Conservation (phyloP, 2,797 vertebrate genomes). For the Rhyacichthys aspro region DNA sequence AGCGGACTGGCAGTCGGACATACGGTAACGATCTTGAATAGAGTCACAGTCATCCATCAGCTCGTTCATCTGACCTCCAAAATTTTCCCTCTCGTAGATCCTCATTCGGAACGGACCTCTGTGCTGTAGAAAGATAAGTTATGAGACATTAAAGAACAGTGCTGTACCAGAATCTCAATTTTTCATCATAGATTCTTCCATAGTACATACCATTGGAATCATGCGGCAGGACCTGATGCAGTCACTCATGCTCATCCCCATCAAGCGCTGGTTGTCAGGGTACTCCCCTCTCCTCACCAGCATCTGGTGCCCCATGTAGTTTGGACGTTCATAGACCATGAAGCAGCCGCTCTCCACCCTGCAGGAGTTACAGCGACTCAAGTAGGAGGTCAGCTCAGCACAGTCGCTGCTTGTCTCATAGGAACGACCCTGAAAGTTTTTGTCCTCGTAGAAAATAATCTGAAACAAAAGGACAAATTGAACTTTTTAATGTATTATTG, state of each 20-base stretch:
- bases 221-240: conserved; percentile 76
- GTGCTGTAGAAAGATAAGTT: conserved; percentile 52
- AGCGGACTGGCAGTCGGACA: conserved; percentile 66
- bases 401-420: conserved; percentile 75
- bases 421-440: conserved; percentile 74
- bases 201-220: conserved; percentile 72
- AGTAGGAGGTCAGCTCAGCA: conserved; percentile 68
- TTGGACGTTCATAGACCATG: conserved; percentile 77
- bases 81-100: conserved; percentile 74
- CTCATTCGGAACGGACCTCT: conserved; percentile 69
- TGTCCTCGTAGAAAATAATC: conserved; percentile 77
- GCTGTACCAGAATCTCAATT: not conserved
- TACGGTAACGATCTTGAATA: conserved; percentile 56
- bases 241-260: conserved; percentile 74
- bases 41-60: conserved; percentile 70
- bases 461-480: conserved; percentile 35
- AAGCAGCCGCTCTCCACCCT: conserved; percentile 78
- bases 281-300: conserved; percentile 77
- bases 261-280: conserved; percentile 76
- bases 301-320: conserved; percentile 79
- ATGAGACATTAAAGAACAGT: not conserved
- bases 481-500: not conserved
- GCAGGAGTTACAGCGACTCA: conserved; percentile 74
- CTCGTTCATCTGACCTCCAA: conserved; percentile 64
- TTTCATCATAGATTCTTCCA: not conserved